phyloP scores from a whole-genome alignment of 1,140 invertebrate species.

The Xylocopa sonorina region DNA sequence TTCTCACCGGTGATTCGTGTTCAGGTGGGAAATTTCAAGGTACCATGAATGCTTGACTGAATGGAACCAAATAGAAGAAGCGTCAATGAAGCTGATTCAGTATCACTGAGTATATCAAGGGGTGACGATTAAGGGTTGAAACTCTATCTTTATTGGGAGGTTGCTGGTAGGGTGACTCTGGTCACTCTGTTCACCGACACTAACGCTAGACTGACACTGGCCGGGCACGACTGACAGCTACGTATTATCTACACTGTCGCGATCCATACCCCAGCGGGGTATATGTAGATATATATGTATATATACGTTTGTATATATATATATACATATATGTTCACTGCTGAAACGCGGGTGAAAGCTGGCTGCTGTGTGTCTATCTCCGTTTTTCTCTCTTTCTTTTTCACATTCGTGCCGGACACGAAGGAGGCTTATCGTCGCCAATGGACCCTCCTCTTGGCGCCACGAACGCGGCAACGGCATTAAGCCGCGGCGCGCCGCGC shows the following conservation, averaged over 20 bases:
- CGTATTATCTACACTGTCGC: slow-evolving; percentile 66
- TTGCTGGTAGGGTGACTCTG: neutral
- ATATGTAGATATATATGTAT: no score
- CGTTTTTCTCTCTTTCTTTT: slow-evolving; percentile 46
- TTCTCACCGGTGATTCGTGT: neutral
- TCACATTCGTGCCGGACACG: slow-evolving; percentile 54
- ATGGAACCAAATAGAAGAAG: neutral
- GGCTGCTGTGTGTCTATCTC: slow-evolving; percentile 55
- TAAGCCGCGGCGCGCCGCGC: slow-evolving; percentile 77
- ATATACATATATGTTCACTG: slow-evolving; percentile 50
- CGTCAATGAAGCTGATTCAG: neutral
- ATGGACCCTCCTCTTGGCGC: slow-evolving; percentile 78
- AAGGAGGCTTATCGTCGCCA: slow-evolving; percentile 69
- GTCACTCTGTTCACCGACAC: slow-evolving; percentile 37
- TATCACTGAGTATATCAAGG: neutral
- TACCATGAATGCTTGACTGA: neutral
- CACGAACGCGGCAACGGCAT: slow-evolving; percentile 80
- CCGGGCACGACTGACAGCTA: slow-evolving; percentile 56
- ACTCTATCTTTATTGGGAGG: neutral
- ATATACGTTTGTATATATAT: no score
- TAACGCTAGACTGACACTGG: slow-evolving; percentile 37
- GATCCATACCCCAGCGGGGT: slow-evolving; percentile 55
- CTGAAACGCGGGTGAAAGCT: slow-evolving; percentile 60
- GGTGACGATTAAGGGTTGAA: slow-evolving; percentile 4
- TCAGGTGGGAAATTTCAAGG: neutral